Evolutionary conservation across 1,140 invertebrate species (phyloP).

Genomic region (Leptinotarsa undecemlineata): DNA sequence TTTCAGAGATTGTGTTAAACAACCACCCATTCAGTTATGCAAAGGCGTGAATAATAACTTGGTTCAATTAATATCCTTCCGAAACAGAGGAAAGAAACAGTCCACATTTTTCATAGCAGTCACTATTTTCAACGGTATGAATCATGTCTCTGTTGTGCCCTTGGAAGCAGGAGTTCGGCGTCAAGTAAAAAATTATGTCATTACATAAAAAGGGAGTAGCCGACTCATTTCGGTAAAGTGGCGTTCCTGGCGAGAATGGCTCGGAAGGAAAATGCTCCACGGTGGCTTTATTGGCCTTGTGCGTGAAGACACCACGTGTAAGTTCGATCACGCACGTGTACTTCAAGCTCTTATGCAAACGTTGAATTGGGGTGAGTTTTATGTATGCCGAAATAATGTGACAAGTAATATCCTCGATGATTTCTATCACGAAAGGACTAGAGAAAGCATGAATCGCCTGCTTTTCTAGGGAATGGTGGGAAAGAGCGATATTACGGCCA

Average conservation of each 20-base stretch:
- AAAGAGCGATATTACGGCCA: background rate
- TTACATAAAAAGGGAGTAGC: conserved; percentile 8
- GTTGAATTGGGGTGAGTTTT: conserved; percentile 16
- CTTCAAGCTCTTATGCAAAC: background rate
- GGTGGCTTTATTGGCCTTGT: background rate
- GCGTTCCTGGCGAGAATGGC: background rate
- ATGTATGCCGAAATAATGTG: conserved; percentile 33
- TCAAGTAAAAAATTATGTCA: background rate
- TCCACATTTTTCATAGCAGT: too few relatives aligned
- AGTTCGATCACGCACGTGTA: conserved; percentile 37
- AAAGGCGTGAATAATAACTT: too few relatives aligned
- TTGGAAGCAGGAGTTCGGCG: background rate
- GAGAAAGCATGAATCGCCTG: background rate
- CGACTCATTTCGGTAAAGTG: background rate
- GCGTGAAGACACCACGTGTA: conserved; percentile 33
- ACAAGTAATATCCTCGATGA: conserved; percentile 37
- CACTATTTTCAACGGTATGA: too few relatives aligned
- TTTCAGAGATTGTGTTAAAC: too few relatives aligned
- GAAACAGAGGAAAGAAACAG: too few relatives aligned
- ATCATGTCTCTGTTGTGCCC: background rate
- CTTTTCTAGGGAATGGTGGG: conserved; percentile 8
- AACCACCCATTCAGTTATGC: too few relatives aligned
- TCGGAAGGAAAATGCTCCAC: background rate
- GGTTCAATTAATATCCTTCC: too few relatives aligned
- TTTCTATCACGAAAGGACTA: conserved; percentile 20